These are phyloP conservation scores for Hydrozoanthus gracilis DNA, from an alignment of 92 coral and sea anemone genomes.

Conservation along the genomic window DNA sequence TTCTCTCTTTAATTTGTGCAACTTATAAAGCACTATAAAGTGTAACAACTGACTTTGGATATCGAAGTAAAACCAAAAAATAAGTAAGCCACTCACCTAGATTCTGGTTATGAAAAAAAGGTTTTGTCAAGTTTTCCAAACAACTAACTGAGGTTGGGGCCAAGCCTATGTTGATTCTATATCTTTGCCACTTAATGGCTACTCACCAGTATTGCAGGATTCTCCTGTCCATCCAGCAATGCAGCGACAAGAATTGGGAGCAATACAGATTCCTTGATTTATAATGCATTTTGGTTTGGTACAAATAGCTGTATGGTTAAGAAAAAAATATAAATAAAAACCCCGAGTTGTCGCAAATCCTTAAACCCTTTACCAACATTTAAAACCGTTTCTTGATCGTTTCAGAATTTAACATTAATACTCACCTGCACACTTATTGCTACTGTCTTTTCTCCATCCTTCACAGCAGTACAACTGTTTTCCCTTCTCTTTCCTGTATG, in stretches of 20 bases:
- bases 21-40: no score
- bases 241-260: conserved; percentile 48
- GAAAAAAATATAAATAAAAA: background rate
- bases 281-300: conserved; percentile 5
- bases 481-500: conserved; percentile 39
- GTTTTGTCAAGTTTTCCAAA: no score
- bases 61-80: no score
- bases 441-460: conserved; percentile 23
- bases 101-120: no score
- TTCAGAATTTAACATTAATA: no score
- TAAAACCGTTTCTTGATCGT: background rate
- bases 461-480: conserved; percentile 35
- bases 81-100: no score
- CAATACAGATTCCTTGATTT: conserved; percentile 41
- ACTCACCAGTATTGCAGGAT: conserved; percentile 27
- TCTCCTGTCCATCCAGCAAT: conserved; percentile 54
- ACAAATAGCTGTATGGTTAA: conserved; percentile 17
- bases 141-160: no score
- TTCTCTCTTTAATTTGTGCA: no score
- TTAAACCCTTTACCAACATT: no score
- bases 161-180: no score
- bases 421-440: background rate
- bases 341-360: background rate
- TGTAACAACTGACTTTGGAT: no score
- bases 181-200: no score